These are phyloP conservation scores for Neoascia interrupta DNA, from an alignment of 2,888 invertebrate species.

Conservation along the genomic window DNA sequence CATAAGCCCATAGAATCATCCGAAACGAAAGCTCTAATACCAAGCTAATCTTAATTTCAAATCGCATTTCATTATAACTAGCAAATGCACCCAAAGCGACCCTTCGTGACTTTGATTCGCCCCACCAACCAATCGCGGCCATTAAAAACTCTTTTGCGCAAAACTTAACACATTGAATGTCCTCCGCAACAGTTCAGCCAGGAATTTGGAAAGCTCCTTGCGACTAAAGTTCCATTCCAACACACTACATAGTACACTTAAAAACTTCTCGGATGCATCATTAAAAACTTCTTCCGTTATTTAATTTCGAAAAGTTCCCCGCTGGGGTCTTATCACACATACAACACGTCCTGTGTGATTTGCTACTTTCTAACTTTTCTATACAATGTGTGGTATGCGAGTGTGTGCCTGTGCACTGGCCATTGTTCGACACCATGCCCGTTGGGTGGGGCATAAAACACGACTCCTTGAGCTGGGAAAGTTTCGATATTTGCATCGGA, in stretches of 20 bases:
- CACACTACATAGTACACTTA: not conserved
- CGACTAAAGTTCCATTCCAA: not conserved
- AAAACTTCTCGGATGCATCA: conserved; percentile 29
- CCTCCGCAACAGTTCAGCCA: not conserved
- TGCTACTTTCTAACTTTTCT: not conserved
- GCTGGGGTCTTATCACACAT: conserved; percentile 16
- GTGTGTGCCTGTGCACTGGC: not conserved
- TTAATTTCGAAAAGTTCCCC: conserved; percentile 47
- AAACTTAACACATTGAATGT: conserved; percentile 27
- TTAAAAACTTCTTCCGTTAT: conserved; percentile 52
- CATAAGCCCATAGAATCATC: no score
- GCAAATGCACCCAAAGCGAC: no score
- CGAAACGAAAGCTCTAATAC: no score
- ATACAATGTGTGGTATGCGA: not conserved
- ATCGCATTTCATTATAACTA: no score
- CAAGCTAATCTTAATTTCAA: no score
- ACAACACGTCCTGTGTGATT: not conserved
- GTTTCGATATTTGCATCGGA: conserved; percentile 54
- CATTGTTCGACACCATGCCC: not conserved
- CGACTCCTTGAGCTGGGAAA: conserved; percentile 36
- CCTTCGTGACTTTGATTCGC: no score
- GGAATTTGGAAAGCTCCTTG: not conserved
- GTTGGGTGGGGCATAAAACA: not conserved
- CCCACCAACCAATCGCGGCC: no score
- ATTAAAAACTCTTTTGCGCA: conserved; percentile 4